Conservation (phyloP, 2,888 invertebrate genomes). For the Melanotus villosus region DNA sequence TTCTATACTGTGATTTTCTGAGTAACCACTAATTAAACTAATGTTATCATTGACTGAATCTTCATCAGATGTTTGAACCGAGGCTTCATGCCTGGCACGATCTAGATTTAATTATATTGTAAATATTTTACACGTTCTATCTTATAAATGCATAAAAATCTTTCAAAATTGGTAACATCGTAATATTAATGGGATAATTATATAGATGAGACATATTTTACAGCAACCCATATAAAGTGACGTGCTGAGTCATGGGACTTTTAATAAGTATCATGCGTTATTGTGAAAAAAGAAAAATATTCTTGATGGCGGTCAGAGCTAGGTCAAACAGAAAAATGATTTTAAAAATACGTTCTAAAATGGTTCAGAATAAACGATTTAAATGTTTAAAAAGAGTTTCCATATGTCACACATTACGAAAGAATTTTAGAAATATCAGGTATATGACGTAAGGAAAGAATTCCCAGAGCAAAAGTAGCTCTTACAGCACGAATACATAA, state of each 20-base stretch:
- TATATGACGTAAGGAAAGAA: conserved; percentile 12
- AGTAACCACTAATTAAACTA: conserved; percentile 84
- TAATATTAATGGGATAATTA: not conserved
- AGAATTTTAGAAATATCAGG: conserved; percentile 5
- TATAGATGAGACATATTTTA: not conserved
- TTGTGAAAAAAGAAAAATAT: not conserved
- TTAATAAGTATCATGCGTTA: not conserved
- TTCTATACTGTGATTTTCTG: conserved; percentile 78
- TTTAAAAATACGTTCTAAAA: not conserved
- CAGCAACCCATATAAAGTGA: conserved; percentile 3
- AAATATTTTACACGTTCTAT: too few species aligned
- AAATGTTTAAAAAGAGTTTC: not conserved
- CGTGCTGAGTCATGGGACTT: conserved; percentile 22
- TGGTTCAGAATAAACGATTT: not conserved
- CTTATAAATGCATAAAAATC: too few species aligned
- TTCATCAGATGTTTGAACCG: conserved; percentile 69
- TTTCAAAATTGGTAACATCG: too few species aligned
- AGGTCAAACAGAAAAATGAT: not conserved
- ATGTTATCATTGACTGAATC: conserved; percentile 86
- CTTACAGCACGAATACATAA: not conserved
- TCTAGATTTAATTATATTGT: too few species aligned
- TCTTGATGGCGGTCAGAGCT: too few species aligned
- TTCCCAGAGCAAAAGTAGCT: conserved; percentile 5
- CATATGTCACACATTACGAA: conserved; percentile 24
- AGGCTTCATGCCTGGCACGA: conserved; percentile 56